These are phyloP conservation scores for Polymixis flavicincta DNA, from an alignment of 2,888 invertebrate genomes.

Conservation along the genomic window DNA sequence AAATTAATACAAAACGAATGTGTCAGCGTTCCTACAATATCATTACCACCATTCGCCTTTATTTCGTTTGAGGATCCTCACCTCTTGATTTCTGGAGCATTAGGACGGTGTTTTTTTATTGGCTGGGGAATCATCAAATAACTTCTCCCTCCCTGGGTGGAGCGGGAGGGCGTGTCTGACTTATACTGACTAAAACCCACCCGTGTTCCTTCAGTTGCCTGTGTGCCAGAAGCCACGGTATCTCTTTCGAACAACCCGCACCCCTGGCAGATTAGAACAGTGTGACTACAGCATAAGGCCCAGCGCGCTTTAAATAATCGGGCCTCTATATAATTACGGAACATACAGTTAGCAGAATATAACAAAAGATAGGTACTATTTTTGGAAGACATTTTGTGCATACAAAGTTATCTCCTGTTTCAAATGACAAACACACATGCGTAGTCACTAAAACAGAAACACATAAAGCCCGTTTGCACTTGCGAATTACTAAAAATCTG, in stretches of 20 bases:
- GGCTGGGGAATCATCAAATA: too few species aligned
- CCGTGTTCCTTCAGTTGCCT: too few species aligned
- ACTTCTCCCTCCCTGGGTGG: too few species aligned
- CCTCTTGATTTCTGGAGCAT: background rate
- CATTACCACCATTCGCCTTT: background rate
- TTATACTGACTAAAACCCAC: too few species aligned
- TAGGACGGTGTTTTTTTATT: too few species aligned
- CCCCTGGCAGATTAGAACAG: too few species aligned
- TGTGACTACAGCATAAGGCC: background rate
- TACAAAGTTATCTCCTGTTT: slow-evolving; percentile 32
- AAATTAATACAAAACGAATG: too few species aligned
- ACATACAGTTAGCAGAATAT: background rate
- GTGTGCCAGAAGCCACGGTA: too few species aligned
- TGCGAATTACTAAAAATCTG: slow-evolving; percentile 84
- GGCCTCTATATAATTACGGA: background rate
- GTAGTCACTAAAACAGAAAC: slow-evolving; percentile 71
- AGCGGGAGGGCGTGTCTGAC: too few species aligned
- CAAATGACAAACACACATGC: slow-evolving; percentile 40
- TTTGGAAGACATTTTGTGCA: slow-evolving; percentile 17
- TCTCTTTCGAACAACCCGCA: too few species aligned
- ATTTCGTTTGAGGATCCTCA: background rate
- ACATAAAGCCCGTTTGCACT: slow-evolving; percentile 75
- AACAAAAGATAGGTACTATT: background rate
- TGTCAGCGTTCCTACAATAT: too few species aligned
- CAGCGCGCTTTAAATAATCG: background rate